phyloP scores from a whole-genome alignment of 2,888 invertebrate genomes.

The Ganaspis brasiliensis region DNA sequence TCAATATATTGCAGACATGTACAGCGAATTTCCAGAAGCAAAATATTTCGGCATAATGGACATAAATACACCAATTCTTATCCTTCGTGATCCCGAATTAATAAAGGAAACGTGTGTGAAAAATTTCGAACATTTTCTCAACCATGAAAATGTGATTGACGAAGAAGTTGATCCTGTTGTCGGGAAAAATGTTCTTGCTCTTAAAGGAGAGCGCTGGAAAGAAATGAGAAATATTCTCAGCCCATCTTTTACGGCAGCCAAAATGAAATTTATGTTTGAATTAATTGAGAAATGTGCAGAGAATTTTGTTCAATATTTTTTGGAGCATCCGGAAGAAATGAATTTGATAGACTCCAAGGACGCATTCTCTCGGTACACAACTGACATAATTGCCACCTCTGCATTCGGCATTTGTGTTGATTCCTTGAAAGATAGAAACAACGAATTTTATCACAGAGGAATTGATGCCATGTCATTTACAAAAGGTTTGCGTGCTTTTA shows the following conservation, averaged over 20 bases:
- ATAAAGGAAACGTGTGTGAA: too few species aligned
- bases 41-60: constrained; percentile 70
- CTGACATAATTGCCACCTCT: constrained; percentile 84
- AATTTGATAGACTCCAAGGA: constrained; percentile 81
- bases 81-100: constrained; percentile 74
- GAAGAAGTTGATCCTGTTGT: constrained; percentile 71
- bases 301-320: too few species aligned
- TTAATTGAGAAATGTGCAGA: constrained; percentile 64
- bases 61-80: constrained; percentile 65
- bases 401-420: constrained; percentile 83
- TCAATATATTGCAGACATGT: constrained; percentile 69
- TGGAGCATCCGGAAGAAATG: too few species aligned
- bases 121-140: too few species aligned
- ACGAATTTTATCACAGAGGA: constrained; percentile 82
- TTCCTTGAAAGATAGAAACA: too few species aligned
- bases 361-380: constrained; percentile 82
- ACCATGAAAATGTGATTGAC: constrained; percentile 68
- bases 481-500: constrained; percentile 33
- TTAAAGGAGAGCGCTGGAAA: constrained; percentile 72
- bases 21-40: constrained; percentile 67
- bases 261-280: too few species aligned
- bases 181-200: constrained; percentile 70
- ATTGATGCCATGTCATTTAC: constrained; percentile 62
- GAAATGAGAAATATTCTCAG: constrained; percentile 58
- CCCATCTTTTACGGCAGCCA: constrained; percentile 18